phyloP scores from a whole-genome alignment of 1,140 invertebrate genomes.

The Drosophila hydei region DNA sequence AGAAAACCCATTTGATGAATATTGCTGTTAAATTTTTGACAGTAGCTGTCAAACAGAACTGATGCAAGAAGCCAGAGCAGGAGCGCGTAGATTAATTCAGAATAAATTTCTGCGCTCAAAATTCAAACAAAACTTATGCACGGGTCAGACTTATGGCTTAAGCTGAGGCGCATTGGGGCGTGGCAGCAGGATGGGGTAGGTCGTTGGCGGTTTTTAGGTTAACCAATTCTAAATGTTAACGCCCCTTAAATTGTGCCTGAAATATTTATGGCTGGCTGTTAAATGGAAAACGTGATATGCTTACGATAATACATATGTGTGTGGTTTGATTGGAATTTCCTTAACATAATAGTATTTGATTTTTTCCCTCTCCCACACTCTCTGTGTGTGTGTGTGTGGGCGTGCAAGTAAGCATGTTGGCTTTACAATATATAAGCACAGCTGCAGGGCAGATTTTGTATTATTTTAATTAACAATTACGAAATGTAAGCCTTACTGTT shows the following conservation, averaged over 20 bases:
- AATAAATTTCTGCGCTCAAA: no score
- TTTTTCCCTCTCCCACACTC: neutral
- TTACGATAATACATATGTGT: constrained; percentile 38
- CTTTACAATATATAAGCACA: constrained; percentile 19
- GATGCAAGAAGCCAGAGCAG: no score
- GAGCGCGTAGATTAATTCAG: no score
- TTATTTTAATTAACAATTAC: constrained; percentile 50
- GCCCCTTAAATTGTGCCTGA: constrained; percentile 61
- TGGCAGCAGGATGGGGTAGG: neutral
- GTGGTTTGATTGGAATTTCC: constrained; percentile 64
- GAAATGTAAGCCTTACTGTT: constrained; percentile 8
- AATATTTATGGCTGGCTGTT: constrained; percentile 69
- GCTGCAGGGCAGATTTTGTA: constrained; percentile 16
- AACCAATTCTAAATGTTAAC: constrained; percentile 58
- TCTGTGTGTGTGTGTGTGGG: neutral
- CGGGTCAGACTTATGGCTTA: neutral
- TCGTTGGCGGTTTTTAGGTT: constrained; percentile 1
- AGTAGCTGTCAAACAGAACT: no score
- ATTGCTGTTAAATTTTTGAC: no score
- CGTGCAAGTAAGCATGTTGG: constrained; percentile 38
- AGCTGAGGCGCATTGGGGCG: neutral
- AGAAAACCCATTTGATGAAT: no score
- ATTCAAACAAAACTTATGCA: no score
- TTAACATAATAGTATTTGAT: constrained; percentile 48
- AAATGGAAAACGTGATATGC: constrained; percentile 67